Evolutionary conservation across 2,797 vertebrate genomes (phyloP).

Genomic region (Choloepus didactylus): DNA sequence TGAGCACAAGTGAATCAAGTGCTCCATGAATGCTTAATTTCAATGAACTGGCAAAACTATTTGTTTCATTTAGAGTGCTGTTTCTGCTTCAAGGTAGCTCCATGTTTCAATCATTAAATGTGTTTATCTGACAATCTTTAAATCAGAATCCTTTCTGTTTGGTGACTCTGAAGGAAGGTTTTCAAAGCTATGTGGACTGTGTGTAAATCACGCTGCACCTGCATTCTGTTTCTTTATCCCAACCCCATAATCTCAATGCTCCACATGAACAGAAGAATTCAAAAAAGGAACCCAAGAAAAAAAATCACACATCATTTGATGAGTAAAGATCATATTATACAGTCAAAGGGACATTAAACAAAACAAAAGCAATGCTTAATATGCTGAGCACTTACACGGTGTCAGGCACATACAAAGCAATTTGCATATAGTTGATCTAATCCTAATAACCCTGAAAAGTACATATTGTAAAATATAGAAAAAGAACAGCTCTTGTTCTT

Average conservation of each 20-base stretch:
- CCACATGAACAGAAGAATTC: constrained; percentile 40
- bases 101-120: constrained; percentile 69
- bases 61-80: constrained; percentile 72
- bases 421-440: constrained; percentile 23
- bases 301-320: constrained; percentile 31
- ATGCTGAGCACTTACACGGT: constrained; percentile 3
- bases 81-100: constrained; percentile 77
- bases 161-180: constrained; percentile 40
- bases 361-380: constrained; percentile 43
- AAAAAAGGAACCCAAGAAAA: constrained; percentile 36
- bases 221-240: constrained; percentile 54
- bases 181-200: constrained; percentile 10
- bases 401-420: constrained; percentile 22
- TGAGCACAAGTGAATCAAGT: not conserved
- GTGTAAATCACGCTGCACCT: constrained; percentile 58
- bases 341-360: constrained; percentile 55
- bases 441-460: constrained; percentile 24
- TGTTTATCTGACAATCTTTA: constrained; percentile 51
- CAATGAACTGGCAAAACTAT: not conserved
- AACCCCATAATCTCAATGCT: not conserved
- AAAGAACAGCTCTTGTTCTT: constrained; percentile 3
- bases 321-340: constrained; percentile 15
- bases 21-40: constrained; percentile 65
- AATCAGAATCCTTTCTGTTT: constrained; percentile 43
- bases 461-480: constrained; percentile 10